These are phyloP conservation scores for Heliconius sara DNA, from an alignment of 2,888 invertebrate species.

Conservation along the genomic window DNA sequence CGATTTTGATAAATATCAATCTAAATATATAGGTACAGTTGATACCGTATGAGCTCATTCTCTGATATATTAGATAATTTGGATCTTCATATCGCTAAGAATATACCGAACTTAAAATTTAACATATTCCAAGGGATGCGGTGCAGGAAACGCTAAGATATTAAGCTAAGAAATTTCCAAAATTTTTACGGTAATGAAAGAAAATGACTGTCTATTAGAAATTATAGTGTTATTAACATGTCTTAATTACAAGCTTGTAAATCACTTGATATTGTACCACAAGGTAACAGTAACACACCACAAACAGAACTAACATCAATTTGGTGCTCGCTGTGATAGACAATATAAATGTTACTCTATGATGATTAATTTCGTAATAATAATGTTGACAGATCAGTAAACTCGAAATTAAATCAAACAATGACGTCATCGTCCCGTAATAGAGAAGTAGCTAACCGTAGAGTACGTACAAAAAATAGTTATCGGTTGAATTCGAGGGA, in stretches of 20 bases:
- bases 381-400: not conserved
- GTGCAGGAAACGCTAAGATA: too few relatives aligned
- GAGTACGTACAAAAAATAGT: not conserved
- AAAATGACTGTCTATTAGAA: not conserved
- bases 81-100: too few relatives aligned
- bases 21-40: too few relatives aligned
- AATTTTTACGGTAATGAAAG: too few relatives aligned
- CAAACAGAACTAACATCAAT: conserved; percentile 28
- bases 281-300: conserved; percentile 37
- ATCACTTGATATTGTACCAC: conserved; percentile 23
- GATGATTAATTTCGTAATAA: conserved; percentile 5
- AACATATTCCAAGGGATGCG: too few relatives aligned
- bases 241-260: conserved; percentile 21
- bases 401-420: conserved; percentile 2
- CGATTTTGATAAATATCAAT: too few relatives aligned
- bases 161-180: too few relatives aligned
- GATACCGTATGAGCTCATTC: too few relatives aligned
- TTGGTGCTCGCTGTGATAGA: not conserved
- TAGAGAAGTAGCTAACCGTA: not conserved
- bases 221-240: not conserved
- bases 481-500: not conserved
- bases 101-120: too few relatives aligned
- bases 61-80: too few relatives aligned
- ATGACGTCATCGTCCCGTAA: not conserved
- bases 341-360: not conserved